Percentiles rank a stretch among this genome's conserved stretches.
Conservation (phyloP, 2,797 vertebrate species). For the Sebastes miniatus region DNA sequence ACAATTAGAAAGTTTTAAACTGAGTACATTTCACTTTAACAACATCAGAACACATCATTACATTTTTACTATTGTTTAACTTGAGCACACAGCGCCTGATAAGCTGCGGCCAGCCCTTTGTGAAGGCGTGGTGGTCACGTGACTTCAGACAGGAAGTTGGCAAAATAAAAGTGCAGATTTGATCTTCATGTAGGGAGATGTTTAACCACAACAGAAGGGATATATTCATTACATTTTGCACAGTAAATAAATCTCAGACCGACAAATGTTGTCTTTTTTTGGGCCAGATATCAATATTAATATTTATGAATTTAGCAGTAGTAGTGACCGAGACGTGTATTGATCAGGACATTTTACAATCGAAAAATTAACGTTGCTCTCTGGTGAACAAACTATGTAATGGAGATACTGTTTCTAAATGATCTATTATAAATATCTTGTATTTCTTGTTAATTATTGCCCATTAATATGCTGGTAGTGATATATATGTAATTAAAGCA, state of each 20-base stretch:
- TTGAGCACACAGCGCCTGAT: background rate
- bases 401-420: too few species aligned
- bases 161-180: background rate
- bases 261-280: too few species aligned
- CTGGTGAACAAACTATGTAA: background rate
- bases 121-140: background rate
- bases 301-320: too few species aligned
- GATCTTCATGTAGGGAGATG: too few species aligned
- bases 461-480: background rate
- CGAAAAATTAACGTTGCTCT: background rate
- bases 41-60: too few species aligned
- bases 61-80: too few species aligned
- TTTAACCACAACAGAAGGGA: background rate
- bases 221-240: background rate
- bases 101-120: background rate
- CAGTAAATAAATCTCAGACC: too few species aligned
- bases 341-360: too few species aligned
- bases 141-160: background rate
- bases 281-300: background rate
- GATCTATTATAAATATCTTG: too few species aligned
- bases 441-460: background rate
- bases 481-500: background rate
- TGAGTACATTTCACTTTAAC: too few species aligned
- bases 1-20: too few species aligned
- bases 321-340: too few species aligned